Conservation (phyloP, 2,888 invertebrate species). For the Fragum whitleyi region DNA sequence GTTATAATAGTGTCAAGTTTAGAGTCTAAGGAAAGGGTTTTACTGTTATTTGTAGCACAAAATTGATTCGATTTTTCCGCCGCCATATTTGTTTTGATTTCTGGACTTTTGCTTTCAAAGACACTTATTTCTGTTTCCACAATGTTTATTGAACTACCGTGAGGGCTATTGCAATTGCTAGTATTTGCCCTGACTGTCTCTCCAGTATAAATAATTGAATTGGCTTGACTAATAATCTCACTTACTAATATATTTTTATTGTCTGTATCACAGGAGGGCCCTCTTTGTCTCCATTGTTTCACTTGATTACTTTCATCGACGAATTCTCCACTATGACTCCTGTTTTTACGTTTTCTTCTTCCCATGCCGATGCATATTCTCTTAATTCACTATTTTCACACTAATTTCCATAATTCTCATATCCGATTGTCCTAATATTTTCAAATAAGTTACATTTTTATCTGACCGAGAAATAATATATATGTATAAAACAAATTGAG, state of each 20-base stretch:
- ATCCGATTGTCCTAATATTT: too few species aligned
- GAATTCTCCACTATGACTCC: not conserved
- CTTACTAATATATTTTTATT: not conserved
- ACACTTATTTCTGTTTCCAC: not conserved
- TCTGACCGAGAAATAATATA: too few species aligned
- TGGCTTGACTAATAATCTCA: not conserved
- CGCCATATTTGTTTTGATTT: not conserved
- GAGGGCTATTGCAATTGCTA: too few species aligned
- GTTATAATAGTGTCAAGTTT: slow-evolving; percentile 27
- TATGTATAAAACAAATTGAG: too few species aligned
- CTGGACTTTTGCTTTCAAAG: not conserved
- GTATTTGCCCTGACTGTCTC: not conserved
- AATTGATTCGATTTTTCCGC: not conserved
- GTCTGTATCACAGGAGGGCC: not conserved
- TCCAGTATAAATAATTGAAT: not conserved
- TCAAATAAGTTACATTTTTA: too few species aligned
- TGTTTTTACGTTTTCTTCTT: not conserved
- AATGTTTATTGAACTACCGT: not conserved
- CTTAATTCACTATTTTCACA: not conserved
- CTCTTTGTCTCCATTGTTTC: not conserved
- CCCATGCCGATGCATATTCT: not conserved
- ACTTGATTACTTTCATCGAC: not conserved
- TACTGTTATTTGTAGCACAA: not conserved
- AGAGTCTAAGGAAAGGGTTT: not conserved
- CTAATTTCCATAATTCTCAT: not conserved